phyloP scores from a whole-genome alignment of 2,797 vertebrate species.

The Rhynchonycteris naso region DNA sequence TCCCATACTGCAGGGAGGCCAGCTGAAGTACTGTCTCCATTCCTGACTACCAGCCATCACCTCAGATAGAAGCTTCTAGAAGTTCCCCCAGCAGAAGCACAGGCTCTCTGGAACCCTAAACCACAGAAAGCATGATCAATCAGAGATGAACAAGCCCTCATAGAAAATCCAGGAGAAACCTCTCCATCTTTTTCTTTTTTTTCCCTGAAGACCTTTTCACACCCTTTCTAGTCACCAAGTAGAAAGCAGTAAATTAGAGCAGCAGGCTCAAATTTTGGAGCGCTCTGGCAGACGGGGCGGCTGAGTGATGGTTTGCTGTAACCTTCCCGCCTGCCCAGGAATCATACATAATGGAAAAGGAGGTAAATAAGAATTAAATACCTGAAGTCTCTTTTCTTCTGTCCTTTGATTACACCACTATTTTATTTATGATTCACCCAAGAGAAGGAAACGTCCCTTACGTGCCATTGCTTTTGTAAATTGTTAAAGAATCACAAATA shows the following conservation, averaged over 20 bases:
- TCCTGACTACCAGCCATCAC: conserved; percentile 22
- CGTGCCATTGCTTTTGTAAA: conserved; percentile 85
- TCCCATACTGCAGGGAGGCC: background rate
- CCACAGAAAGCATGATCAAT: conserved; percentile 78
- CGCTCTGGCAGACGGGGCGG: conserved; percentile 73
- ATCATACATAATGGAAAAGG: conserved; percentile 84
- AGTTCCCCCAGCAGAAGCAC: conserved; percentile 63
- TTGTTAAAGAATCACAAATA: conserved; percentile 86
- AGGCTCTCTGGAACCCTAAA: conserved; percentile 75
- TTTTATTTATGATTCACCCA: conserved; percentile 86
- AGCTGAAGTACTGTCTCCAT: background rate
- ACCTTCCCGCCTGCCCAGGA: conserved; percentile 78
- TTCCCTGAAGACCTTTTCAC: conserved; percentile 85
- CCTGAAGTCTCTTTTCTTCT: conserved; percentile 83
- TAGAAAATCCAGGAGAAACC: conserved; percentile 82
- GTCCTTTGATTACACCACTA: conserved; percentile 83
- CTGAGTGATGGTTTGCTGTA: conserved; percentile 83
- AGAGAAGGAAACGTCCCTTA: conserved; percentile 83
- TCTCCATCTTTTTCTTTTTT: conserved; percentile 79
- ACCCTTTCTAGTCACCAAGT: conserved; percentile 81
- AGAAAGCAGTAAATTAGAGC: conserved; percentile 85
- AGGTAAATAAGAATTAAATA: conserved; percentile 87
- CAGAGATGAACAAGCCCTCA: conserved; percentile 73
- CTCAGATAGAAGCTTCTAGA: conserved; percentile 69
- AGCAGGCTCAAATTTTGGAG: conserved; percentile 79